These are phyloP conservation scores for Orestias chungarensis DNA, from an alignment of 2,797 vertebrate species.

Conservation along the genomic window DNA sequence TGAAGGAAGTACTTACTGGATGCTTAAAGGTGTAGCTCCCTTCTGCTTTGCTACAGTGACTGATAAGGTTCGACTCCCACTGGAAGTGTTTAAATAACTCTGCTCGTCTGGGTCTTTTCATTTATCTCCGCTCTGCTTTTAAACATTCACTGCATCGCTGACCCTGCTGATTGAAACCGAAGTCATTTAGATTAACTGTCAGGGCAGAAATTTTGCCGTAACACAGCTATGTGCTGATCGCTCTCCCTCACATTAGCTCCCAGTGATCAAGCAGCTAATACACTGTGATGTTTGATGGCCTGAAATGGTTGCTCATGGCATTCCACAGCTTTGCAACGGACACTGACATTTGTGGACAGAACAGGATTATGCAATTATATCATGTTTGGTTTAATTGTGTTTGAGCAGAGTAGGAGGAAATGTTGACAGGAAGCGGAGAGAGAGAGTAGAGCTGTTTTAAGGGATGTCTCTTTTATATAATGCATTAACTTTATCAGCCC, in stretches of 20 bases:
- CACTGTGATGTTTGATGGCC: conserved; percentile 46
- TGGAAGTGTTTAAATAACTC: conserved; percentile 40
- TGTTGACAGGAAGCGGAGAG: no score
- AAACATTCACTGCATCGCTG: conserved; percentile 44
- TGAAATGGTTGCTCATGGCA: conserved; percentile 35
- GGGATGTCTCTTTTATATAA: no score
- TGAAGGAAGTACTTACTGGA: not conserved
- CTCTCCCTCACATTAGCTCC: conserved; percentile 53
- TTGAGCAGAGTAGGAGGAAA: no score
- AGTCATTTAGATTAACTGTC: conserved; percentile 51
- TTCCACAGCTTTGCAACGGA: conserved; percentile 29
- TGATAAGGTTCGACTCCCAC: conserved; percentile 41
- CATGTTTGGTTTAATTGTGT: conserved; percentile 42
- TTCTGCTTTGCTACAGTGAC: conserved; percentile 22
- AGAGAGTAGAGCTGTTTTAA: no score
- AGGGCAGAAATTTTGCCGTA: conserved; percentile 34
- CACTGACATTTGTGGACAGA: conserved; percentile 42
- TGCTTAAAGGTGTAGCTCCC: conserved; percentile 34
- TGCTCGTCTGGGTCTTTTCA: conserved; percentile 33
- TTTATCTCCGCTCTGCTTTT: conserved; percentile 42
- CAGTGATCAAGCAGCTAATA: conserved; percentile 55
- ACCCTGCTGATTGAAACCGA: conserved; percentile 55
- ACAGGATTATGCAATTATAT: conserved; percentile 37
- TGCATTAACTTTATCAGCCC: no score
- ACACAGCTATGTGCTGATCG: conserved; percentile 46